phyloP scores from a whole-genome alignment of 2,888 invertebrate species.

The Drosophila maculinotata region DNA sequence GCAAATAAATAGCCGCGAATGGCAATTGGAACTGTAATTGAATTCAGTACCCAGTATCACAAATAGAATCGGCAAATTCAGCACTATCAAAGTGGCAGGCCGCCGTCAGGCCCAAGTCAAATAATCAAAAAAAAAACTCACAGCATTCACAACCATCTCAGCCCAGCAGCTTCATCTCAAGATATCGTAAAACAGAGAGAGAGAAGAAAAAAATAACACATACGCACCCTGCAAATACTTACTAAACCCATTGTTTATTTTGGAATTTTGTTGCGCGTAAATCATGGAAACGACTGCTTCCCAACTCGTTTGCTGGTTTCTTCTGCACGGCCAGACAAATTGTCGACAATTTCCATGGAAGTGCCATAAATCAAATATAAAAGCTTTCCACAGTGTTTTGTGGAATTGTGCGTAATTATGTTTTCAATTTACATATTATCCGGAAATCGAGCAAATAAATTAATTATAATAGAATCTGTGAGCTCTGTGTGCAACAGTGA shows the following conservation, averaged over 20 bases:
- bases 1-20: conserved; percentile 65
- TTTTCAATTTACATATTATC: conserved; percentile 36
- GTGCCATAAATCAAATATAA: conserved; percentile 73
- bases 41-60: conserved; percentile 10
- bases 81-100: conserved; percentile 70
- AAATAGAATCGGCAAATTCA: conserved; percentile 57
- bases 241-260: conserved; percentile 74
- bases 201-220: not conserved
- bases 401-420: conserved; percentile 65
- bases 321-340: conserved; percentile 68
- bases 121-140: conserved; percentile 63
- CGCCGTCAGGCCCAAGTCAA: conserved; percentile 59
- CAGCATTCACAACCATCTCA: not conserved
- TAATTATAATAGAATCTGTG: conserved; percentile 13
- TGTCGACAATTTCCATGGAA: conserved; percentile 79
- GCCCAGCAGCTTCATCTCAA: conserved; percentile 23
- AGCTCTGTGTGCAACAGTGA: not conserved
- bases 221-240: conserved; percentile 50
- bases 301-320: conserved; percentile 46
- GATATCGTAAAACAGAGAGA: conserved; percentile 33
- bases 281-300: conserved; percentile 73
- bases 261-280: conserved; percentile 73
- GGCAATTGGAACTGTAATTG: conserved; percentile 31
- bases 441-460: conserved; percentile 28
- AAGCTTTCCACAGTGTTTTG: conserved; percentile 51